Percentiles rank a stretch among this genome's conserved stretches.
phyloP scores from a whole-genome alignment of 2,888 invertebrate species.

The Parthenolecanium corni region DNA sequence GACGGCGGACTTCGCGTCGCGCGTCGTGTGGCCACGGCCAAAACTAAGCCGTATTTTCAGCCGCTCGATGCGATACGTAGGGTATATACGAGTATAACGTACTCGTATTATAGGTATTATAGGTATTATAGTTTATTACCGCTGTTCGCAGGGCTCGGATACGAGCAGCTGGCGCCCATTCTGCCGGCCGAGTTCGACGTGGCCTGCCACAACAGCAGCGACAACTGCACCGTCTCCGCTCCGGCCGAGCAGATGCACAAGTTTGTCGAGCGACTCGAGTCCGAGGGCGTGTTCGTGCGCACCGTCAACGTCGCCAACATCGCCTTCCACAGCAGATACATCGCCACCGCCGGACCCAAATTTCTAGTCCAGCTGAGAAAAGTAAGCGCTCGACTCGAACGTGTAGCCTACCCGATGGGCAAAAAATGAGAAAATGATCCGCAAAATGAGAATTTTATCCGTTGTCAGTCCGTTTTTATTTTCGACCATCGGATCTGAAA shows the following conservation, averaged over 20 bases:
- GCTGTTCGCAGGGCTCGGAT: conserved; percentile 38
- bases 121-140: neutral
- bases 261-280: conserved; percentile 46
- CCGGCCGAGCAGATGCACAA: conserved; percentile 52
- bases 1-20: too few species aligned
- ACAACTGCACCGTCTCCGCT: conserved; percentile 84
- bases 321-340: conserved; percentile 36
- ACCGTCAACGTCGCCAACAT: conserved; percentile 35
- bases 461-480: too few species aligned
- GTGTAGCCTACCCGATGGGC: too few species aligned
- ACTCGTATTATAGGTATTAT: too few species aligned
- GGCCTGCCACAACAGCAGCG: conserved; percentile 76
- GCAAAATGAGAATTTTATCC: too few species aligned
- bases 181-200: conserved; percentile 66
- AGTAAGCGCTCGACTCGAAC: too few species aligned
- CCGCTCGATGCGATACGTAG: too few species aligned
- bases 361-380: conserved; percentile 40
- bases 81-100: too few species aligned
- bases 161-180: conserved; percentile 44
- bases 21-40: too few species aligned
- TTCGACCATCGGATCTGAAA: too few species aligned
- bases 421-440: too few species aligned
- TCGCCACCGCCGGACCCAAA: conserved; percentile 41
- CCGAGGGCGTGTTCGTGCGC: conserved; percentile 34
- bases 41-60: too few species aligned